These are phyloP conservation scores for Anguilla megastoma DNA, from an alignment of 2,797 vertebrate species.

Conservation along the genomic window DNA sequence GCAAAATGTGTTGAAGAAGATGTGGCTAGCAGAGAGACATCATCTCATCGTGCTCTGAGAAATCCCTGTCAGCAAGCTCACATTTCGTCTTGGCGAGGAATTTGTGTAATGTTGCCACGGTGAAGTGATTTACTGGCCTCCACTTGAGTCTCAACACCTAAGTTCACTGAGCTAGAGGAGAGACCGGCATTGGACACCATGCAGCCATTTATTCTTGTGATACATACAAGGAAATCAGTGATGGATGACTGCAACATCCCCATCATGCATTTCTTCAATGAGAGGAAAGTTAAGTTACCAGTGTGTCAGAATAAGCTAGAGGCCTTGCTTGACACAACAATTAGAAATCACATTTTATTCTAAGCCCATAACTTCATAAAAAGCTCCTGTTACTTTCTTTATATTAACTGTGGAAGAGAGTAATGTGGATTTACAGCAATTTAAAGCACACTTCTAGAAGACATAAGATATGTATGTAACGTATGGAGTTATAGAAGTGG, in stretches of 20 bases:
- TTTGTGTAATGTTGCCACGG: not conserved
- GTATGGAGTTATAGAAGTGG: conserved; percentile 10
- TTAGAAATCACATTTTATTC: conserved; percentile 30
- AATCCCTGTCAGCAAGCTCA: conserved; percentile 14
- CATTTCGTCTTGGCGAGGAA: not conserved
- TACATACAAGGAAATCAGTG: not conserved
- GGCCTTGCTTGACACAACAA: conserved; percentile 3
- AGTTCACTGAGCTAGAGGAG: not conserved
- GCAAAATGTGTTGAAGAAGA: not conserved
- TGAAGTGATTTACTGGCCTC: not conserved
- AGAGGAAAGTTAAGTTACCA: not conserved
- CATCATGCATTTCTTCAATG: conserved; percentile 16
- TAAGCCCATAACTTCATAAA: conserved; percentile 30
- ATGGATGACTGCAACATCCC: conserved; percentile 21
- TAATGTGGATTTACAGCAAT: not conserved
- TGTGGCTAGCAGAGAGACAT: not conserved
- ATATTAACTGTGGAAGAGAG: not conserved
- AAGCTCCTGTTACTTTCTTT: conserved; percentile 9
- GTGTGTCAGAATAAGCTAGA: conserved; percentile 25
- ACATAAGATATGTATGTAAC: not conserved
- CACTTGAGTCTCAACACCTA: conserved; percentile 2
- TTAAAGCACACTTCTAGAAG: conserved; percentile 1
- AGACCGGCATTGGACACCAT: not conserved
- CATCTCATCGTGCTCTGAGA: not conserved
- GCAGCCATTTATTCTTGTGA: not conserved